Percentiles rank a stretch among this genome's conserved stretches.
Conservation (phyloP, 2,113 vertebrate species). For the Microtus ochrogaster region DNA sequence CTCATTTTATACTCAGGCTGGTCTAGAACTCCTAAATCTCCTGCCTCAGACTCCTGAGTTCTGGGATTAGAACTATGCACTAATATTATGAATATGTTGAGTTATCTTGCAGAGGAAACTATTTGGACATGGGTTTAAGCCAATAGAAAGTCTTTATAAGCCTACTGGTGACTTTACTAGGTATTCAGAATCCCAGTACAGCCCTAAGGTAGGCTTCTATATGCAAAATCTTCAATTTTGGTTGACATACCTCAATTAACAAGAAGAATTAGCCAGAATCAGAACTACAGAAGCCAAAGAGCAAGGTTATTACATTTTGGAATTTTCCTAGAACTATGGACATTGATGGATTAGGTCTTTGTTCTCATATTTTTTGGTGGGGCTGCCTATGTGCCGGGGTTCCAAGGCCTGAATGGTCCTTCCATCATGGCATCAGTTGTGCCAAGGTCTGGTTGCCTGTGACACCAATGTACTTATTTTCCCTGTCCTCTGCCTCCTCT, state of each 20-base stretch:
- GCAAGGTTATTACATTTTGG: not conserved
- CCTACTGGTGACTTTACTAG: not conserved
- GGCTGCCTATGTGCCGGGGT: too few relatives aligned
- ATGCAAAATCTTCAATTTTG: not conserved
- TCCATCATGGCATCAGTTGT: not conserved
- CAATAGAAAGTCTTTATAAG: not conserved
- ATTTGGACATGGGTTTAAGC: not conserved
- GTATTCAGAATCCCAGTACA: not conserved
- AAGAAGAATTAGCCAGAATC: not conserved
- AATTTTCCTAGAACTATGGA: too few relatives aligned
- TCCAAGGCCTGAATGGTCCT: not conserved
- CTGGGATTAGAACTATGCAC: not conserved
- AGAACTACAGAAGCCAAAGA: not conserved
- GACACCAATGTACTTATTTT: not conserved
- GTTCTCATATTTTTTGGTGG: too few relatives aligned
- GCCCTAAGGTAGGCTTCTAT: not conserved
- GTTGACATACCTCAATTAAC: not conserved
- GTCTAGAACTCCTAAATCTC: not conserved
- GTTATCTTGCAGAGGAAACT: not conserved
- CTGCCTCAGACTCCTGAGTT: not conserved
- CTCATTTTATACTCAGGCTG: not conserved
- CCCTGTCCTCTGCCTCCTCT: not conserved
- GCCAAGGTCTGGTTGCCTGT: not conserved
- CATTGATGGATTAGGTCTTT: not conserved
- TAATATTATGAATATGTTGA: too few relatives aligned